A percentile compares a stretch with the other conserved stretches of the same genome.
These are phyloP conservation scores for Adelosebastes latens DNA, from an alignment of 2,797 vertebrate genomes.

Conservation along the genomic window DNA sequence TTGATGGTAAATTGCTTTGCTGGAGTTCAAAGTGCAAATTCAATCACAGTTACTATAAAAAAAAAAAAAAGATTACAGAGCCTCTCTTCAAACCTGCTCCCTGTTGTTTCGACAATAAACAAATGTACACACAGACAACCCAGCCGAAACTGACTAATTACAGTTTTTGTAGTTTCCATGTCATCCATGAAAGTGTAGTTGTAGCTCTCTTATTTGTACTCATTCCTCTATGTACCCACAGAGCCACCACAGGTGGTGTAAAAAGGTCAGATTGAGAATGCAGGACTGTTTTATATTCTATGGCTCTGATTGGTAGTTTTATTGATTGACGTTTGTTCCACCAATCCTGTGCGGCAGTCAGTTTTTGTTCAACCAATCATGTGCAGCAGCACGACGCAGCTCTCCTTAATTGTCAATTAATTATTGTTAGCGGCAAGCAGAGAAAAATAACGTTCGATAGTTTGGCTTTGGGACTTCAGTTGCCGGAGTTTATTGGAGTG, in stretches of 20 bases:
- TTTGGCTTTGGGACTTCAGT: no score
- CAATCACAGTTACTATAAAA: not conserved
- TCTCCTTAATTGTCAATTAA: no score
- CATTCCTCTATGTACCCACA: not conserved
- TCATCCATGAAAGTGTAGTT: not conserved
- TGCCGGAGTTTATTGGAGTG: no score
- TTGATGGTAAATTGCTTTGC: not conserved
- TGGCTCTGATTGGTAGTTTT: not conserved
- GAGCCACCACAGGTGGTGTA: not conserved
- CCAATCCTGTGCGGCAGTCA: not conserved
- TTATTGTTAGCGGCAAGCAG: no score
- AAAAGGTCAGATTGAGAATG: not conserved
- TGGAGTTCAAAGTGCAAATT: not conserved
- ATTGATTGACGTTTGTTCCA: not conserved
- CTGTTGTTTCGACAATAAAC: not conserved
- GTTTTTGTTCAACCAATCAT: not conserved
- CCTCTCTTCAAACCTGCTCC: not conserved
- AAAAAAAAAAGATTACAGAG: not conserved
- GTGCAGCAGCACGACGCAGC: not conserved
- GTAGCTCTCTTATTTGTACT: not conserved
- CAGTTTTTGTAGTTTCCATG: not conserved
- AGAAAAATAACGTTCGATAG: no score
- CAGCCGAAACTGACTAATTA: not conserved
- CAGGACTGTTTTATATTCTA: not conserved
- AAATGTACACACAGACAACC: not conserved